phyloP scores from a whole-genome alignment of 2,888 invertebrate species.

The Cephus pygmeus region DNA sequence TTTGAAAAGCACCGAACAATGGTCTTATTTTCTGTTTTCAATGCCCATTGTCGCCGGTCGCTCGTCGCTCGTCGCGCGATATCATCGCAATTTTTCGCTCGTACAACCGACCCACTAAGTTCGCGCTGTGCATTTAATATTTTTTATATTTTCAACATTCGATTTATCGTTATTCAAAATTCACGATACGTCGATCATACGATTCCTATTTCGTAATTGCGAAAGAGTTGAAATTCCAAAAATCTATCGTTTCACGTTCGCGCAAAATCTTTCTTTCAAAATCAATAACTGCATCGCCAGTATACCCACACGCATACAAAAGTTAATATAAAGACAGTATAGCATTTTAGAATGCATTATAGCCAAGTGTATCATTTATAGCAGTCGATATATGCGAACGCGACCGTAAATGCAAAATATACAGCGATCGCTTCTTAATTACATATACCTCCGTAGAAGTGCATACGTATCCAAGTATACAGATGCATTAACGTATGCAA shows the following conservation, averaged over 20 bases:
- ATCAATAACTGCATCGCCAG: neutral
- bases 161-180: neutral
- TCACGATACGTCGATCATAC: neutral
- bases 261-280: neutral
- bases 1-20: constrained; percentile 65
- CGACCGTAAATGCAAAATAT: neutral
- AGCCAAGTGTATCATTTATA: neutral
- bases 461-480: neutral
- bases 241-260: neutral
- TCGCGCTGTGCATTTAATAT: neutral
- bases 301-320: neutral
- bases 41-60: constrained; percentile 55
- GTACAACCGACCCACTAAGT: neutral
- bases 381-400: neutral
- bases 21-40: constrained; percentile 64
- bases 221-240: neutral
- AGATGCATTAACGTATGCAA: neutral
- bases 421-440: constrained; percentile 14
- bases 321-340: neutral
- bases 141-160: neutral
- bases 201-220: neutral
- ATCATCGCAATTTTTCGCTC: neutral
- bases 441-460: neutral
- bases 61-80: constrained; percentile 32
- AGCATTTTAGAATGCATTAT: neutral